Evolutionary conservation across 2,113 vertebrate genomes (phyloP), one percentile per base, ranked within the genome.

Genomic region (Sakesphorus luctuosus): DNA sequence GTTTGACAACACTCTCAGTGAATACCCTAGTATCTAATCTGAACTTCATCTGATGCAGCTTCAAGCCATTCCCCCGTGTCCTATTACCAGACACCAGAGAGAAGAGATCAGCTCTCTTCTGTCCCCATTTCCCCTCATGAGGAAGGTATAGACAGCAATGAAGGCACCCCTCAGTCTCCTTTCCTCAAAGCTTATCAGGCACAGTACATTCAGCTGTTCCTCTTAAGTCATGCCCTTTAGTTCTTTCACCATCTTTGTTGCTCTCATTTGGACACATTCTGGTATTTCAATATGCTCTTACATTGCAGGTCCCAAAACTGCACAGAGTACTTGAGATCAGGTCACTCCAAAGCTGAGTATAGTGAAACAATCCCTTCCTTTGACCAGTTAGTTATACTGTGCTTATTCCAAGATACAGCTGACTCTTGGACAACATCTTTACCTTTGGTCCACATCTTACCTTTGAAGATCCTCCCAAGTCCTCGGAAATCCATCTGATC

Each of bases 401-500:
- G 0, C 18, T 40, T 66, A 75, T 2, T 3, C 2, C 9, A 55
- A 15, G 33, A 80, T 49, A 62, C 31, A 40, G 23, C 0, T 66
- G 17, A 38, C 12, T 29, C 2, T 59, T 55, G 26, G 25, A 33
- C 58, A 67, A 24, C 33, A 61, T 56, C 35, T 91, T 36, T n/a
- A 75, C 14, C 10, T 83, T 84, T 68, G 12, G n/a, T 66, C 36
- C 18, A 21, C 53, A 25, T 28, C 74, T 97, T 63, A 98, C 99
- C 99, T 99, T 99, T 99, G 96, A 99, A 99, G 92, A 99, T 99
- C 94, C 99, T 98, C 52, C 99, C 99, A 78, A 99, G 98, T 31
- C 99, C 99, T 98, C 99, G 98, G 95, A 99, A 99, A 97, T 99
- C 99, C 99, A 99, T 99, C 96, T 99, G 99, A 81, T 99, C 99